These are phyloP conservation scores for Diachrysia chrysitis DNA, from an alignment of 2,888 invertebrate genomes.

Conservation along the genomic window DNA sequence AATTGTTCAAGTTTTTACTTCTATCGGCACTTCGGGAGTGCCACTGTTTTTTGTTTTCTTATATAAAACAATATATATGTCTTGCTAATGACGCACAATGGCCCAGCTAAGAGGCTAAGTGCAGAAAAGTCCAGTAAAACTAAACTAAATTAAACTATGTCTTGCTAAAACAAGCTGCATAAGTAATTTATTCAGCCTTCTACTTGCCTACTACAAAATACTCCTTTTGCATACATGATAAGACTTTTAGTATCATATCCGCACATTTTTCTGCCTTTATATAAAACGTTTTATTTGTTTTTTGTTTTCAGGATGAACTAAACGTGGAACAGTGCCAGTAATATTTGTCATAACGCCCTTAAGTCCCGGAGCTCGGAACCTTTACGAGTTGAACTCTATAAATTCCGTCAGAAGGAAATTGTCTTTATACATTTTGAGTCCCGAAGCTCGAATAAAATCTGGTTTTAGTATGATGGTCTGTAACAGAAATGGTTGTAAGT, in stretches of 20 bases:
- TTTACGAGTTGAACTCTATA: constrained; percentile 12
- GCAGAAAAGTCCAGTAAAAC: too few species aligned
- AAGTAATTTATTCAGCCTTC: too few species aligned
- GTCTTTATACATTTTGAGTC: constrained; percentile 28
- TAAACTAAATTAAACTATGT: too few species aligned
- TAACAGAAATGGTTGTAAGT: not conserved
- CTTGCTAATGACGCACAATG: too few species aligned
- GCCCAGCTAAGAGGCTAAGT: too few species aligned
- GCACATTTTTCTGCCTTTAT: not conserved
- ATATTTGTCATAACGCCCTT: not conserved
- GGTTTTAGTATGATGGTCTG: not conserved
- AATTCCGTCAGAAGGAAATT: constrained; percentile 17
- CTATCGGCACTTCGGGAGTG: too few species aligned
- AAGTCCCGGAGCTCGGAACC: not conserved
- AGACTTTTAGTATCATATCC: not conserved
- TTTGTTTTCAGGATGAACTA: constrained; percentile 1
- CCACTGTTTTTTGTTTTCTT: too few species aligned
- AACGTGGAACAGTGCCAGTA: not conserved
- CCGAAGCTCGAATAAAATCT: constrained; percentile 27
- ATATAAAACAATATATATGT: too few species aligned
- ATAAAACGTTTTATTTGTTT: not conserved
- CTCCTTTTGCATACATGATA: too few species aligned
- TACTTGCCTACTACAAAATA: too few species aligned
- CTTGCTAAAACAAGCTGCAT: too few species aligned
- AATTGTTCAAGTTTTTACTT: too few species aligned